Conservation (phyloP, 2,888 invertebrate genomes). For the Polyommatus iphigenia region DNA sequence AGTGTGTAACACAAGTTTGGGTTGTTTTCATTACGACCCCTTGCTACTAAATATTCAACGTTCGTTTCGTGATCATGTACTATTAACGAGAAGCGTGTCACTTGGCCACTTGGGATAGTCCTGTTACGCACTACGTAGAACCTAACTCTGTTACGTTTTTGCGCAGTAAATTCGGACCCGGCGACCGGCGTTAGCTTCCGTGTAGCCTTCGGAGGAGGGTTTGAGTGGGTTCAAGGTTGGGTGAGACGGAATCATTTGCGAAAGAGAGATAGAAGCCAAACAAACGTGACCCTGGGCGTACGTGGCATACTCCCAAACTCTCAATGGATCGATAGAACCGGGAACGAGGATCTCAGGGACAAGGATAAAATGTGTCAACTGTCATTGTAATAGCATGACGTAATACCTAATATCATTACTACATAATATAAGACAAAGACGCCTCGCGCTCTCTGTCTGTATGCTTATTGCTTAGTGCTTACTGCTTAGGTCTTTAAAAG, state of each 20-base stretch:
- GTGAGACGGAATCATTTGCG: constrained; percentile 37
- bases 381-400: too few species aligned
- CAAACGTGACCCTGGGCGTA: constrained; percentile 47
- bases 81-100: constrained; percentile 12
- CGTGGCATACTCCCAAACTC: constrained; percentile 40
- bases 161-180: constrained; percentile 19
- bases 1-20: neutral
- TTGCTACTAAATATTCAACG: neutral
- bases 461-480: too few species aligned
- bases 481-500: neutral
- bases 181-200: constrained; percentile 40
- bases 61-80: neutral
- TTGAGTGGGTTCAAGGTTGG: constrained; percentile 50
- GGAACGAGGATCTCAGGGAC: constrained; percentile 39
- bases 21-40: neutral
- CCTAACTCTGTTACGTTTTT: neutral
- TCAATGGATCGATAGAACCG: constrained; percentile 43
- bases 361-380: constrained; percentile 4
- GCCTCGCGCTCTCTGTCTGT: neutral
- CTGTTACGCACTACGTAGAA: constrained; percentile 2
- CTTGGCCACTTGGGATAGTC: neutral
- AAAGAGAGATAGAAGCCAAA: constrained; percentile 43
- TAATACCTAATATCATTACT: neutral
- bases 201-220: constrained; percentile 41
- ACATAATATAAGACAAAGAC: neutral